These are phyloP conservation scores for Hormiphora californensis DNA, from an alignment of 37 sponge, comb jelly and placozoan genomes.

Conservation along the genomic window DNA sequence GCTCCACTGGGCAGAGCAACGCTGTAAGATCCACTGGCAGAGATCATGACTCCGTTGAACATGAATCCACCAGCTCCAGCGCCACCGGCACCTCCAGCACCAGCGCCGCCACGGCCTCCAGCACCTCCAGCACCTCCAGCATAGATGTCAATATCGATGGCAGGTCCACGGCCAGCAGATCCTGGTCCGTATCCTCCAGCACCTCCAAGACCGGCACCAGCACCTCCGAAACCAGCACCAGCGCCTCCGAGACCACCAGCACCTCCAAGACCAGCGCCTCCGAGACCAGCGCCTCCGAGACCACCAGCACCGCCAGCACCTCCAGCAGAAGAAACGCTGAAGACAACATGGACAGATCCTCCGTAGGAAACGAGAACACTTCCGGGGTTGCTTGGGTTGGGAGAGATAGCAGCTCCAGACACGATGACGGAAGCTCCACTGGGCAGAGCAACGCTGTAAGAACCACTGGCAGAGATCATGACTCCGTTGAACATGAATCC, in stretches of 20 bases:
- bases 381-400: constrained; percentile 34
- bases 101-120: no score
- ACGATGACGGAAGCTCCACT: constrained; percentile 1
- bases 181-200: neutral
- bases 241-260: no score
- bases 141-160: neutral
- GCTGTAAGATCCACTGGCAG: neutral
- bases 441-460: constrained; percentile 5
- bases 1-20: neutral
- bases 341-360: neutral
- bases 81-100: neutral
- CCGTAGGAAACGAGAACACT: neutral
- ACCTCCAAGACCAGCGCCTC: no score
- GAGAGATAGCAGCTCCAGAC: constrained; percentile 17
- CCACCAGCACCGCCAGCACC: neutral
- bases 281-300: neutral
- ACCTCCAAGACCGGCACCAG: neutral
- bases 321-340: neutral
- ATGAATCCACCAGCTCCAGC: neutral
- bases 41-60: neutral
- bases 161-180: neutral
- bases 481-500: constrained; percentile 35
- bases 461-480: constrained; percentile 4
- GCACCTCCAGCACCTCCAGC: neutral
- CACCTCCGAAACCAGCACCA: no score